Evolutionary conservation across 1,140 invertebrate species (phyloP).

Genomic region (Drosophila repleta): DNA sequence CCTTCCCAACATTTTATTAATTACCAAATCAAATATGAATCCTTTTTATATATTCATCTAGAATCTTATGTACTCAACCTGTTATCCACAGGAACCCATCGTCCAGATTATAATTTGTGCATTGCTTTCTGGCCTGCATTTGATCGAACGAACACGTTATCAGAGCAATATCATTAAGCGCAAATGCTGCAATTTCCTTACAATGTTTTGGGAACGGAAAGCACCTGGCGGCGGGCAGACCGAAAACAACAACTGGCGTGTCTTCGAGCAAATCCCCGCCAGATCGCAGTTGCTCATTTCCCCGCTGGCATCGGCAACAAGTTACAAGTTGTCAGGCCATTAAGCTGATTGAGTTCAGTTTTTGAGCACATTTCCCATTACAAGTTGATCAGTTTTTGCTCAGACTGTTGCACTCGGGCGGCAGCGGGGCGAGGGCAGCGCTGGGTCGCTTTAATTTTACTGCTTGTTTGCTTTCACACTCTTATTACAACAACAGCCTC

Average conservation of each 20-base stretch:
- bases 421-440: conserved; percentile 22
- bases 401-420: not conserved
- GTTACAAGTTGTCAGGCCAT: conserved; percentile 71
- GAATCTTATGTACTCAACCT: too few species aligned
- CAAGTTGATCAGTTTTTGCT: conserved; percentile 72
- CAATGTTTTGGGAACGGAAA: conserved; percentile 27
- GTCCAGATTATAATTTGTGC: not conserved
- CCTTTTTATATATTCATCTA: too few species aligned
- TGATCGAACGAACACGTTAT: conserved; percentile 5
- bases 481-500: conserved; percentile 52
- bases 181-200: conserved; percentile 23
- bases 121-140: too few species aligned
- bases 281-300: conserved; percentile 9
- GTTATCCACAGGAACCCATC: too few species aligned
- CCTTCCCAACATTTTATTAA: too few species aligned
- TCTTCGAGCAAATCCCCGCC: conserved; percentile 22
- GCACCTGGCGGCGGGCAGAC: conserved; percentile 23
- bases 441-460: conserved; percentile 70
- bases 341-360: conserved; percentile 80
- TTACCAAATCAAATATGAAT: too few species aligned
- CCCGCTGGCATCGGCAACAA: conserved; percentile 31
- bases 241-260: conserved; percentile 39
- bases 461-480: conserved; percentile 81
- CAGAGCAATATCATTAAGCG: conserved; percentile 10
- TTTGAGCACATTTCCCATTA: conserved; percentile 76